phyloP scores from a whole-genome alignment of 35 echinoderm and acorn worm species.

The Apostichopus parvimensis region DNA sequence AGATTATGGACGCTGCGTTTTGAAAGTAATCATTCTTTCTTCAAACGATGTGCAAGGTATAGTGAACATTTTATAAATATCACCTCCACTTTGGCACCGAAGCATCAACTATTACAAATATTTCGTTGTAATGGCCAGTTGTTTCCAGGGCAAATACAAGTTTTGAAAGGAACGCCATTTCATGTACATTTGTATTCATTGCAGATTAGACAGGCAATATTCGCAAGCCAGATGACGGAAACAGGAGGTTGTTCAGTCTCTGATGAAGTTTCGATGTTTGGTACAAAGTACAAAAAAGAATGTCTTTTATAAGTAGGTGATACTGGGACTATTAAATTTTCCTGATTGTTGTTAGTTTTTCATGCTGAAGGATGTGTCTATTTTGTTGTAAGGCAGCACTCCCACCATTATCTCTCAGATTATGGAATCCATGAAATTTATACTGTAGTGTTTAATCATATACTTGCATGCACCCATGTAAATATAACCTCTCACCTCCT shows the following conservation, averaged over 20 bases:
- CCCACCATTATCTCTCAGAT: neutral
- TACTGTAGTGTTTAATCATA: neutral
- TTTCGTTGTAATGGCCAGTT: neutral
- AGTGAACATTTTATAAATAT: slow-evolving; percentile 72
- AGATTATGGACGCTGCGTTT: slow-evolving; percentile 69
- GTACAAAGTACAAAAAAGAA: neutral
- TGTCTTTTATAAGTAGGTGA: neutral
- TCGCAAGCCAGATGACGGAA: neutral
- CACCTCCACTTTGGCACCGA: slow-evolving; percentile 40
- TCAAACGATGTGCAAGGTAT: slow-evolving; percentile 60
- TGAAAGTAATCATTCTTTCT: slow-evolving; percentile 73
- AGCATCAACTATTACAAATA: slow-evolving; percentile 43
- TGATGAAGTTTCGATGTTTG: slow-evolving; percentile 17
- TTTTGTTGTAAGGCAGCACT: neutral
- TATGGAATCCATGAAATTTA: neutral
- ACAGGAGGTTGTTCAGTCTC: neutral
- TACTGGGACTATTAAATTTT: neutral
- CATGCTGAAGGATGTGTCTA: neutral
- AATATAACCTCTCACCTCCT: too few species aligned
- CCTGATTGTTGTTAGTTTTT: neutral
- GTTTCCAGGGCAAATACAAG: neutral
- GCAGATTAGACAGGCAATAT: neutral
- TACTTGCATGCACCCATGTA: too few species aligned
- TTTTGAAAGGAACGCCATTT: neutral
- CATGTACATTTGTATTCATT: slow-evolving; percentile 1